Conservation (phyloP, 2,113 vertebrate species). For the Lagopus muta region DNA sequence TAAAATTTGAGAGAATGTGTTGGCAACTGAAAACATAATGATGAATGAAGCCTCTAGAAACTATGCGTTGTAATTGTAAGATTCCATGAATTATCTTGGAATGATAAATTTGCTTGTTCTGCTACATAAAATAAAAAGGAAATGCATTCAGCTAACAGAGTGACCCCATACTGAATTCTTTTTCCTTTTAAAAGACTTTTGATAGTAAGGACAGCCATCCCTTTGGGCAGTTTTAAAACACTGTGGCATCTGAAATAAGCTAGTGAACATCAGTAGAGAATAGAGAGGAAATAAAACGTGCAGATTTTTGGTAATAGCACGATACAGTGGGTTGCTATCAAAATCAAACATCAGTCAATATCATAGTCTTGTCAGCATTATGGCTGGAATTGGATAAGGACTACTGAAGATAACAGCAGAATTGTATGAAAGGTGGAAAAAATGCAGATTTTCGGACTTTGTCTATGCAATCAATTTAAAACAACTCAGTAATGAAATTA, state of each 20-base stretch:
- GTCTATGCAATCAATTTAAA: not conserved
- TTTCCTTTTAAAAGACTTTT: slow-evolving; percentile 46
- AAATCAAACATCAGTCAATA: slow-evolving; percentile 45
- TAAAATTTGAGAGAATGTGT: not conserved
- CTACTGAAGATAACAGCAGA: not conserved
- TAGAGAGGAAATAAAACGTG: slow-evolving; percentile 35
- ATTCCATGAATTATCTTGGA: slow-evolving; percentile 48
- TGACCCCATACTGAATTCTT: slow-evolving; percentile 42
- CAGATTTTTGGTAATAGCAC: slow-evolving; percentile 54
- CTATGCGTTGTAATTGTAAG: slow-evolving; percentile 38
- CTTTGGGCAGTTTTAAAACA: slow-evolving; percentile 63
- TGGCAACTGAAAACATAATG: slow-evolving; percentile 26
- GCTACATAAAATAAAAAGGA: not conserved
- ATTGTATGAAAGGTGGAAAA: slow-evolving; percentile 1
- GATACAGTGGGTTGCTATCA: not conserved
- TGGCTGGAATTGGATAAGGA: slow-evolving; percentile 18
- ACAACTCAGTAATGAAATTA: not conserved
- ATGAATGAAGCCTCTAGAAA: slow-evolving; percentile 51
- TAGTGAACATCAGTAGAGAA: slow-evolving; percentile 59
- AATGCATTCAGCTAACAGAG: not conserved
- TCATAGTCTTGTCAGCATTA: slow-evolving; percentile 33
- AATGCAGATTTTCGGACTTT: not conserved
- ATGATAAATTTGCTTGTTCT: slow-evolving; percentile 47
- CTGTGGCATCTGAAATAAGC: slow-evolving; percentile 36
- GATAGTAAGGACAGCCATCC: slow-evolving; percentile 50